Conservation (phyloP, 2,113 vertebrate species). For the Girardinichthys multiradiatus region DNA sequence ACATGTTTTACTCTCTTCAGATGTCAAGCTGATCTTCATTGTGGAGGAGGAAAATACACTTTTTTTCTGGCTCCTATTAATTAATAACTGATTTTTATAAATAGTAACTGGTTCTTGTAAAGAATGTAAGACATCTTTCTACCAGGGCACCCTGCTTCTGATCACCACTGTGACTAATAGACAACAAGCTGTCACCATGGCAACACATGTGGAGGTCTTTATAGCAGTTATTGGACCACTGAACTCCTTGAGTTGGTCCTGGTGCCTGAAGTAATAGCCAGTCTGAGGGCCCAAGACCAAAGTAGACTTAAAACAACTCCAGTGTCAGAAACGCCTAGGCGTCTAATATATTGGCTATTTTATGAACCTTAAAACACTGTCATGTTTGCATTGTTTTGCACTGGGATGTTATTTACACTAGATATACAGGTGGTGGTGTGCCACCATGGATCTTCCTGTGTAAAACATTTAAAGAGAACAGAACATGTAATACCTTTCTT, state of each 20-base stretch:
- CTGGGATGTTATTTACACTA: neutral
- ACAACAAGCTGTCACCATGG: conserved; percentile 84
- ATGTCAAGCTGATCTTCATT: conserved; percentile 12
- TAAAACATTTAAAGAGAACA: too few species aligned
- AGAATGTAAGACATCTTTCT: conserved; percentile 74
- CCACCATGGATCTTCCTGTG: neutral
- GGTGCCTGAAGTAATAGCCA: too few species aligned
- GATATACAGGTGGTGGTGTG: neutral
- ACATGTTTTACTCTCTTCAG: neutral
- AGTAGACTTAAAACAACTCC: neutral
- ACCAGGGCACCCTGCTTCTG: conserved; percentile 73
- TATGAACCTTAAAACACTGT: neutral
- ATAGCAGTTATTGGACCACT: neutral
- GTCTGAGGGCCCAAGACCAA: neutral
- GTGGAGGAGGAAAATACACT: conserved; percentile 25
- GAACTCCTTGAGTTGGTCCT: neutral
- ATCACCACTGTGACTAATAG: conserved; percentile 87
- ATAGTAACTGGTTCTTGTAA: conserved; percentile 76
- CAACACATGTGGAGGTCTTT: conserved; percentile 78
- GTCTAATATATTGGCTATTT: neutral
- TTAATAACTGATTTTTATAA: conserved; percentile 80
- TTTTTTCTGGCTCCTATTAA: conserved; percentile 82
- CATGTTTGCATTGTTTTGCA: neutral
- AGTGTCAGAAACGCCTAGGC: neutral
- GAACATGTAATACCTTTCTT: neutral